Evolutionary conservation across 2,113 vertebrate species (phyloP).

Genomic region (Oxyruncus cristatus): DNA sequence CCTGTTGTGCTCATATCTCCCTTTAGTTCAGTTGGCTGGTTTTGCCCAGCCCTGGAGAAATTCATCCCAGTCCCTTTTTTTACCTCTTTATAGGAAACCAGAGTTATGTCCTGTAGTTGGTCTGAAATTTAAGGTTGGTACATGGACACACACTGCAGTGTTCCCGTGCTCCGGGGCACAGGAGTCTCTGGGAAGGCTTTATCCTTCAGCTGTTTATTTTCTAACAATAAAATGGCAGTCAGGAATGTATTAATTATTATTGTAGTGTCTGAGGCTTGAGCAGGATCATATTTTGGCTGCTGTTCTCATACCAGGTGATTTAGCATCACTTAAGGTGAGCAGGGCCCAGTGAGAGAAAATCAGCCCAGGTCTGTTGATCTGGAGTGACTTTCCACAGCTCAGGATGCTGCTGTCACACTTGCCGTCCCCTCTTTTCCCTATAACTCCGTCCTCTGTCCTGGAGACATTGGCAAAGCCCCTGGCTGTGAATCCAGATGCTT

Average conservation of each 20-base stretch:
- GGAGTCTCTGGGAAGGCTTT: background rate
- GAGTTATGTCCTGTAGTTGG: background rate
- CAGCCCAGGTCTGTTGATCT: background rate
- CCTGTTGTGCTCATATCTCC: background rate
- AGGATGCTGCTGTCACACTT: background rate
- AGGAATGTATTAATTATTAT: background rate
- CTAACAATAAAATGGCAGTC: background rate
- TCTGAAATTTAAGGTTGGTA: accelerated
- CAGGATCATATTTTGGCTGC: background rate
- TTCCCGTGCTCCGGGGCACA: background rate
- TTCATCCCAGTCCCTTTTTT: background rate
- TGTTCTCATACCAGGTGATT: background rate
- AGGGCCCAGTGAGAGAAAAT: background rate
- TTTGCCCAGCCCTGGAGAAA: background rate
- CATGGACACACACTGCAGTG: background rate
- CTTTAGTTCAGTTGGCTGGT: background rate
- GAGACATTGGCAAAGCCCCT: background rate
- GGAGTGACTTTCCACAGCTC: background rate
- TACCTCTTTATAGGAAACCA: background rate
- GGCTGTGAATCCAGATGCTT: accelerated
- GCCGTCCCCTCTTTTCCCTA: background rate
- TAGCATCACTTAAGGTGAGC: background rate
- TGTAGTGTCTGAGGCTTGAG: background rate
- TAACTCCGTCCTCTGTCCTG: background rate
- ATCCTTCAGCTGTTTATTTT: background rate